Evolutionary conservation across 2,113 vertebrate species (phyloP), one percentile per base, ranked within the genome.

Genomic region (Dromas ardeola): DNA sequence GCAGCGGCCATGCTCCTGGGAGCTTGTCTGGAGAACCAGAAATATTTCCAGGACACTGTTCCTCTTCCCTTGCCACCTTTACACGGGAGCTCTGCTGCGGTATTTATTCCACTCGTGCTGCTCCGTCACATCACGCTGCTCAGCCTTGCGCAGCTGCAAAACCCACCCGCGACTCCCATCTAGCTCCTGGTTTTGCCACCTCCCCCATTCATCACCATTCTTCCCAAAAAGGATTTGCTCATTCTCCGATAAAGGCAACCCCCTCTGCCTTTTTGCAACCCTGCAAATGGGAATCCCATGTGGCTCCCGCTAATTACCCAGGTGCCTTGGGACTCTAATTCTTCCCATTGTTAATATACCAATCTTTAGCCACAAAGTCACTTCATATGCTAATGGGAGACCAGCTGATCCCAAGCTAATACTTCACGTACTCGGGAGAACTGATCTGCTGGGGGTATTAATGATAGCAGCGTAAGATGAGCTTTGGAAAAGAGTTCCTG

Each of bases 341-440:
- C 94, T 89, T 95, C 92, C 94, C 40, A 86, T 90, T 97, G 94
- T 97, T 94, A 95, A 93, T 74, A 88, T 27, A 86, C 47, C 76
- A 89, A 95, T 91, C 93, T 96, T 92, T 13, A 93, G 95, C 94
- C 97, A 97, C 96, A 74, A 96, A 97, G 83, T 96, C 95, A 94
- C 96, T 98, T 96, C 94, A 92, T 21, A 93, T 94, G 95, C 94
- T 97, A 95, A 98, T 93, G 16, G 26, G 88, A 90, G 95, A 92
- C 79, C 92, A 87, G 90, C 93, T 94, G 95, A 97, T 97, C 96
- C 94, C 95, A 63, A 82, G 94, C 53, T 93, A 96, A 79, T 94
- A 95, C 70, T 90, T 79, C 56, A 73, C 47, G 45, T 73, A 55
- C 95, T 80, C 90, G 21, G 71, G 73, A 96, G 95, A 67, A 83